Percentiles rank a stretch among this genome's conserved stretches.
Conservation (phyloP, 1,140 invertebrate species). For the Drosophila ambigua region DNA sequence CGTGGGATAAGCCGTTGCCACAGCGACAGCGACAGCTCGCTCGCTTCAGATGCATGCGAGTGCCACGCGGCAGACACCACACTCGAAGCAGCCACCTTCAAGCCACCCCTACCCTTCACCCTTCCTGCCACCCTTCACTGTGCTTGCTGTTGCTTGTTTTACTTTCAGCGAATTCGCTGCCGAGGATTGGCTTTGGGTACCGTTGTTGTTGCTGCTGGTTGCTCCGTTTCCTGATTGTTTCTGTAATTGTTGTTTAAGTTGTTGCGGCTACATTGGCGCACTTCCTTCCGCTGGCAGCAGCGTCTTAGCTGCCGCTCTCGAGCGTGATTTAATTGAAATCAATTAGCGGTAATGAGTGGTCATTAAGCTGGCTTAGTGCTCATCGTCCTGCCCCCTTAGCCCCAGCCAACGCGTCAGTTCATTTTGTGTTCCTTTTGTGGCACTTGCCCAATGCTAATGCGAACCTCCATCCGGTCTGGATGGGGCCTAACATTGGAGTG, state of each 20-base stretch:
- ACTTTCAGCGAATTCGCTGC: constrained; percentile 65
- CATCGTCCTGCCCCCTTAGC: constrained; percentile 9
- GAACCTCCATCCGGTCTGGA: constrained; percentile 1
- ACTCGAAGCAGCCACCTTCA: constrained; percentile 40
- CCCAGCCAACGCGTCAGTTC: constrained; percentile 13
- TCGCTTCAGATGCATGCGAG: constrained; percentile 28
- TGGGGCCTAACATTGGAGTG: no score
- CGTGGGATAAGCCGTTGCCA: no score
- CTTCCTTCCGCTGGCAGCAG: constrained; percentile 41
- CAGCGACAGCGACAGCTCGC: neutral
- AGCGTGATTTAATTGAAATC: constrained; percentile 84
- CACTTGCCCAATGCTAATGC: constrained; percentile 18
- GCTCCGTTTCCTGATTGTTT: constrained; percentile 73
- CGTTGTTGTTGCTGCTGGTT: constrained; percentile 17
- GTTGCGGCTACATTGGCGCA: constrained; percentile 72
- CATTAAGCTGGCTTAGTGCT: constrained; percentile 75
- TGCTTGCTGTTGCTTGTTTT: constrained; percentile 43
- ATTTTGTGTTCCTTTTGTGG: constrained; percentile 8
- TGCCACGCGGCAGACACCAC: constrained; percentile 1
- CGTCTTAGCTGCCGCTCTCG: constrained; percentile 42
- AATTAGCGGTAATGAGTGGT: constrained; percentile 83
- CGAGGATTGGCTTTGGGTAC: constrained; percentile 23
- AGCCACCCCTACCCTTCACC: neutral
- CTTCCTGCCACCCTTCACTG: neutral
- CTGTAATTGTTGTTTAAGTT: constrained; percentile 82